Percentiles rank a stretch among this genome's conserved stretches.
Evolutionary conservation across 2,113 vertebrate species (phyloP).

Genomic region (Alectura lathami): DNA sequence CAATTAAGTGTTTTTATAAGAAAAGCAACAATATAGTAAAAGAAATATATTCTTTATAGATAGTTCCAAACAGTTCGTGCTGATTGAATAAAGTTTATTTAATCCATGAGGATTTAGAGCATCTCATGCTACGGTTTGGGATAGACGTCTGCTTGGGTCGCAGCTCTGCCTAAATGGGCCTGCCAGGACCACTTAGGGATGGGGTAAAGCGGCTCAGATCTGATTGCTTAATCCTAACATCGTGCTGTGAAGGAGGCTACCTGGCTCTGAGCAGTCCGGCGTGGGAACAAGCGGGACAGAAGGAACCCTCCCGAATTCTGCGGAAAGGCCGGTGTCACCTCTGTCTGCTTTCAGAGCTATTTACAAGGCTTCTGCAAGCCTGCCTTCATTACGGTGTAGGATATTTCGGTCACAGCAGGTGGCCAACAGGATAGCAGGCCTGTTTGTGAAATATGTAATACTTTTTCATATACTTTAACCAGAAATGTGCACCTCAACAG

Average conservation of each 20-base stretch:
- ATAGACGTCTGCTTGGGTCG: constrained; percentile 26
- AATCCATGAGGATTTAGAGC: constrained; percentile 76
- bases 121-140: constrained; percentile 75
- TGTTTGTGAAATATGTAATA: constrained; percentile 87
- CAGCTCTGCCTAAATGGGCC: constrained; percentile 51
- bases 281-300: background rate
- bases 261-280: constrained; percentile 73
- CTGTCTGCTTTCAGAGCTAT: constrained; percentile 86
- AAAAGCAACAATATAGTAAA: constrained; percentile 92
- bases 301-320: constrained; percentile 56
- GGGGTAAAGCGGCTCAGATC: constrained; percentile 69
- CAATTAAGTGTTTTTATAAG: constrained; percentile 98
- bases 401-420: constrained; percentile 90
- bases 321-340: constrained; percentile 68
- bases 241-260: constrained; percentile 81
- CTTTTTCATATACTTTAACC: constrained; percentile 84
- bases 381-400: constrained; percentile 85
- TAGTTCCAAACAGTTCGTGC: constrained; percentile 84
- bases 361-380: constrained; percentile 87
- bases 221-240: constrained; percentile 84
- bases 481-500: constrained; percentile 82
- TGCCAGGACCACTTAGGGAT: constrained; percentile 56
- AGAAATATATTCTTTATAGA: constrained; percentile 88
- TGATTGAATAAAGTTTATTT: constrained; percentile 82
- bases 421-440: constrained; percentile 80